These are phyloP conservation scores for Gambusia yucatana DNA, from an alignment of 2,797 vertebrate species.

Conservation along the genomic window DNA sequence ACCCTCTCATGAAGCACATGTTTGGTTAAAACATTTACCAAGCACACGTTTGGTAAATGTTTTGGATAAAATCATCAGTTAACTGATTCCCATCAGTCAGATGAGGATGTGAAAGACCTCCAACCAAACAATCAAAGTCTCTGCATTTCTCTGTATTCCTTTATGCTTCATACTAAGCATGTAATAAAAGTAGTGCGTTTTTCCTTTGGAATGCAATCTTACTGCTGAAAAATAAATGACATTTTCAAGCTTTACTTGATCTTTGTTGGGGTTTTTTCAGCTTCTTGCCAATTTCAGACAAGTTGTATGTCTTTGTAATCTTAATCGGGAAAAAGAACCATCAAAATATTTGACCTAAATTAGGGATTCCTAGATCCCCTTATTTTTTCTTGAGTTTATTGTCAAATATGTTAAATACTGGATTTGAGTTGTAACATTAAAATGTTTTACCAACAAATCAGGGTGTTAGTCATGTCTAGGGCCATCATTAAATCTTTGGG, in stretches of 20 bases:
- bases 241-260: not conserved
- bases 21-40: constrained; percentile 3
- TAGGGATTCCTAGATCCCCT: not conserved
- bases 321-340: not conserved
- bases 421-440: constrained; percentile 7
- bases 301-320: constrained; percentile 1
- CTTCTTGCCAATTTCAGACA: constrained; percentile 3
- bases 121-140: constrained; percentile 16
- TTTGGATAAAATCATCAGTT: constrained; percentile 43
- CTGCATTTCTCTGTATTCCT: constrained; percentile 23
- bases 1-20: not conserved
- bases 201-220: not conserved
- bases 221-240: not conserved
- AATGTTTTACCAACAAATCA: not conserved
- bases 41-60: constrained; percentile 21
- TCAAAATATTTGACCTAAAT: not conserved
- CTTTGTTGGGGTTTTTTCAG: not conserved
- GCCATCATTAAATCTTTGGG: constrained; percentile 42
- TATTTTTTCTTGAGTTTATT: not conserved
- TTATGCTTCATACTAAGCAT: constrained; percentile 3
- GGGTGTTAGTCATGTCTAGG: constrained; percentile 23
- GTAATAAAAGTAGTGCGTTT: not conserved
- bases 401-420: constrained; percentile 14
- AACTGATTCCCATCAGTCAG: constrained; percentile 20
- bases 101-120: constrained; percentile 15